Percentiles rank a stretch among this genome's conserved stretches.
Evolutionary conservation across 1,140 invertebrate genomes (phyloP).

Genomic region (Calliphora vicina): DNA sequence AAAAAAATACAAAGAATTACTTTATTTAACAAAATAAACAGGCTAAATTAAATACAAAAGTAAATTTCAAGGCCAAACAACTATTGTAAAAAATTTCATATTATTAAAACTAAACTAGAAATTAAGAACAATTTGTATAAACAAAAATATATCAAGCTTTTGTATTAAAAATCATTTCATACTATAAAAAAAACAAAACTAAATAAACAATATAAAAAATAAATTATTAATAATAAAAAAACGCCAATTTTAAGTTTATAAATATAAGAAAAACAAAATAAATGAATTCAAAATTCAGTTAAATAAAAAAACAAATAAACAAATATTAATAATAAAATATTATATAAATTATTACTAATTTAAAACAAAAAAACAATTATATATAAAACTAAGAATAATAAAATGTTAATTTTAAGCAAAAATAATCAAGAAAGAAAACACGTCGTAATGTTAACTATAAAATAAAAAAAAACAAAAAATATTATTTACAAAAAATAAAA

Average conservation of each 20-base stretch:
- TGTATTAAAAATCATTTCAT: constrained; percentile 31
- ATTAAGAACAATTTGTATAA: neutral
- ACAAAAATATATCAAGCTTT: constrained; percentile 29
- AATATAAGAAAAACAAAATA: constrained; percentile 26
- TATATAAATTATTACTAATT: neutral
- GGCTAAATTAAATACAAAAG: neutral
- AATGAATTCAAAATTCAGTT: constrained; percentile 40
- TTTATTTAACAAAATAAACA: constrained; percentile 17
- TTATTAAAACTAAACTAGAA: neutral
- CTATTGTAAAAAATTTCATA: constrained; percentile 27
- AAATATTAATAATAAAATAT: constrained; percentile 27
- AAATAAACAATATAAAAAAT: neutral
- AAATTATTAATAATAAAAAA: constrained; percentile 33
- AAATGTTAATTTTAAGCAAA: constrained; percentile 17
- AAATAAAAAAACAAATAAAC: constrained; percentile 28
- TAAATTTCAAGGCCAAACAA: neutral
- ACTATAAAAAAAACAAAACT: constrained; percentile 32
- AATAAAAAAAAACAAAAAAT: constrained; percentile 10
- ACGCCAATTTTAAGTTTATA: constrained; percentile 39
- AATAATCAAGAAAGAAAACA: constrained; percentile 32
- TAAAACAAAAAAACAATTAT: neutral
- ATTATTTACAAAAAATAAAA: constrained; percentile 35
- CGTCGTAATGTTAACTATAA: constrained; percentile 42
- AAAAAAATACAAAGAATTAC: constrained; percentile 20
- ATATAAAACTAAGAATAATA: constrained; percentile 27